These are phyloP conservation scores for Nymphalis io DNA, from an alignment of 1,140 invertebrate genomes.

Conservation along the genomic window DNA sequence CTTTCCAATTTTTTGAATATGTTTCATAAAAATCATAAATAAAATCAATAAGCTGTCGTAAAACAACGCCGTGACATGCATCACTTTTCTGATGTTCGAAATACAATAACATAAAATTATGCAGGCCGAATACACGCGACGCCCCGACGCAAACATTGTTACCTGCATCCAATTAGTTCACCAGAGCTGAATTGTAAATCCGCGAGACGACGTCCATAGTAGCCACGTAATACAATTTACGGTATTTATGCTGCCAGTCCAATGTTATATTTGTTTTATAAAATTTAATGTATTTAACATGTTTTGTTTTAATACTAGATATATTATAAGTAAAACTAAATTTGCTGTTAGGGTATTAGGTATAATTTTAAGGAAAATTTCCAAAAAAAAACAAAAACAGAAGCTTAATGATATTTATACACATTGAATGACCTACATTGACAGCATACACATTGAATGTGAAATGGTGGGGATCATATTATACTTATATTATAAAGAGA, in stretches of 20 bases:
- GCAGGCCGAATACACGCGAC: conserved; percentile 33
- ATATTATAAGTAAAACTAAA: too few relatives aligned
- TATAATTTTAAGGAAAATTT: too few relatives aligned
- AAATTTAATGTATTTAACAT: background rate
- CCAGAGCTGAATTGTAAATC: conserved; percentile 46
- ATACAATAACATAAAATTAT: conserved; percentile 43
- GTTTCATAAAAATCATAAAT: background rate
- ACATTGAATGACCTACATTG: too few relatives aligned
- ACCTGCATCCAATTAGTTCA: conserved; percentile 47
- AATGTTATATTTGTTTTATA: background rate
- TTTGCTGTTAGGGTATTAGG: too few relatives aligned
- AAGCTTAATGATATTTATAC: too few relatives aligned
- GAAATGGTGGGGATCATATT: too few relatives aligned
- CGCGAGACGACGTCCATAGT: conserved; percentile 23
- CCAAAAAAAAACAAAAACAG: too few relatives aligned
- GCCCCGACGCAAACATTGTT: conserved; percentile 43
- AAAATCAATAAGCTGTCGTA: background rate
- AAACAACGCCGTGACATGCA: conserved; percentile 3
- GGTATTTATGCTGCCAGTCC: conserved; percentile 14
- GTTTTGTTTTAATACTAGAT: background rate
- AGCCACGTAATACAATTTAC: conserved; percentile 13
- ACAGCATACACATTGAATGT: too few relatives aligned
- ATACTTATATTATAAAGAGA: too few relatives aligned
- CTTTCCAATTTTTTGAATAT: too few relatives aligned
- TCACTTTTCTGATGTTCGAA: conserved; percentile 36